These are phyloP conservation scores for Drosophila merina DNA, from an alignment of 2,888 invertebrate genomes.

Conservation along the genomic window DNA sequence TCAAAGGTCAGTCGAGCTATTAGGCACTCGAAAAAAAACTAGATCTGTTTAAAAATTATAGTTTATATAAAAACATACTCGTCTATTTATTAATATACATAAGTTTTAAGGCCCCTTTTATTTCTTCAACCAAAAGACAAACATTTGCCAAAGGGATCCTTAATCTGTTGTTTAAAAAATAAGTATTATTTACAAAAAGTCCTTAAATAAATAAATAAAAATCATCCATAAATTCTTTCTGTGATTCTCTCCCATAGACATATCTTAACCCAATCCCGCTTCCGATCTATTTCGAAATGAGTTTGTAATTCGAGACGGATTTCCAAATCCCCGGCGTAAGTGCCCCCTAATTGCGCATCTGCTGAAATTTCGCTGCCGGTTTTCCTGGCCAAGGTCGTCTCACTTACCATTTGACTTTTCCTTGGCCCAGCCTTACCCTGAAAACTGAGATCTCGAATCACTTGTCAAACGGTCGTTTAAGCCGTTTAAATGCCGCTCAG, in stretches of 20 bases:
- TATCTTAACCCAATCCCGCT: constrained; percentile 9
- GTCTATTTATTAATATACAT: too few relatives aligned
- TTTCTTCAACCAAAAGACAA: too few relatives aligned
- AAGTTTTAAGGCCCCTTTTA: too few relatives aligned
- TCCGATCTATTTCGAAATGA: constrained; percentile 44
- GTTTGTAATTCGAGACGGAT: constrained; percentile 25
- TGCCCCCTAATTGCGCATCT: constrained; percentile 77
- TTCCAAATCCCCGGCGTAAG: constrained; percentile 35
- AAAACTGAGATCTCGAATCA: constrained; percentile 17
- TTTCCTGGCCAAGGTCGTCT: constrained; percentile 42
- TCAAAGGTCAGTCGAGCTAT: constrained; percentile 69
- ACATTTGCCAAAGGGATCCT: too few relatives aligned
- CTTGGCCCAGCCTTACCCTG: constrained; percentile 35
- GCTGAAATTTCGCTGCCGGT: constrained; percentile 48
- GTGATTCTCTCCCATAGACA: neutral
- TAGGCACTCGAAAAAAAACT: constrained; percentile 3
- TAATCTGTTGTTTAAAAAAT: too few relatives aligned
- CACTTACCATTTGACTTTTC: constrained; percentile 56
- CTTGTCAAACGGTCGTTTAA: constrained; percentile 32
- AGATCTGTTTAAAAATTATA: too few relatives aligned
- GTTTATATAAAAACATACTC: too few relatives aligned
- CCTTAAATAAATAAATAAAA: too few relatives aligned
- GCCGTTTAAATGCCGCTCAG: constrained; percentile 46
- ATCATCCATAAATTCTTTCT: constrained; percentile 8
- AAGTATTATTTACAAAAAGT: too few relatives aligned